Conservation (phyloP, 1,140 invertebrate genomes). For the Leptoteleia sp. region DNA sequence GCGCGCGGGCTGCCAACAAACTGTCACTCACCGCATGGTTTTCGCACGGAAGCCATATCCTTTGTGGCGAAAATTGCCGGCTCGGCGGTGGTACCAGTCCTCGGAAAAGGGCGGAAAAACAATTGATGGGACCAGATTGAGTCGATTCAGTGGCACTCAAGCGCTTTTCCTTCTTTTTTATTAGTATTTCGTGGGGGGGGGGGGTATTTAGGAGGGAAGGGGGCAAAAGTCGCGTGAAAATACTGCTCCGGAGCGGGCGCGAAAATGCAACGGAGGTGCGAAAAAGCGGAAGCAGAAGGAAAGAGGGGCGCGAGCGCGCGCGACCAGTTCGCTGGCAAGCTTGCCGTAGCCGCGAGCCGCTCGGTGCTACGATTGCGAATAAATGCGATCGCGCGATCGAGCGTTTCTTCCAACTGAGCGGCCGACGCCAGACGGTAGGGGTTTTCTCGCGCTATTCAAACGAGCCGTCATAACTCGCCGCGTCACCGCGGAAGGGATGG, state of each 20-base stretch:
- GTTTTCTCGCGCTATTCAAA: slow-evolving; percentile 43
- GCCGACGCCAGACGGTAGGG: slow-evolving; percentile 45
- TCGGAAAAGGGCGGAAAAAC: too few relatives aligned
- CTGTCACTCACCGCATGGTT: slow-evolving; percentile 37
- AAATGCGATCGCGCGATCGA: slow-evolving; percentile 49
- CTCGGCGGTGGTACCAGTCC: too few relatives aligned
- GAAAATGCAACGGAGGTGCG: too few relatives aligned
- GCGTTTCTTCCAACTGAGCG: slow-evolving; percentile 34
- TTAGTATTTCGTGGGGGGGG: too few relatives aligned
- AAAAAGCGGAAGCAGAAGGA: too few relatives aligned
- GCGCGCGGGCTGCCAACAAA: slow-evolving; percentile 8
- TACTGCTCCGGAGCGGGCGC: too few relatives aligned
- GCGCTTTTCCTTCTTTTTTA: too few relatives aligned
- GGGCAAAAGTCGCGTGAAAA: too few relatives aligned
- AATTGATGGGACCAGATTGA: too few relatives aligned
- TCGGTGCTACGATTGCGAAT: slow-evolving; percentile 49
- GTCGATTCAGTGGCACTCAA: too few relatives aligned
- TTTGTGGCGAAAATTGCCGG: slow-evolving; percentile 2
- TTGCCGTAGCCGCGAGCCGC: slow-evolving; percentile 40
- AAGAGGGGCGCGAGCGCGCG: not conserved
- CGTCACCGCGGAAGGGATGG: slow-evolving; percentile 34
- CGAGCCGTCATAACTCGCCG: slow-evolving; percentile 49
- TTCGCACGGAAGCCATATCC: slow-evolving; percentile 28
- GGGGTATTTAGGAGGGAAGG: too few relatives aligned
- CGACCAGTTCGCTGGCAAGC: slow-evolving; percentile 12